Base-by-base conservation (phyloP, 2,888 invertebrate species). In the Clepsis dumicolana region DNA sequence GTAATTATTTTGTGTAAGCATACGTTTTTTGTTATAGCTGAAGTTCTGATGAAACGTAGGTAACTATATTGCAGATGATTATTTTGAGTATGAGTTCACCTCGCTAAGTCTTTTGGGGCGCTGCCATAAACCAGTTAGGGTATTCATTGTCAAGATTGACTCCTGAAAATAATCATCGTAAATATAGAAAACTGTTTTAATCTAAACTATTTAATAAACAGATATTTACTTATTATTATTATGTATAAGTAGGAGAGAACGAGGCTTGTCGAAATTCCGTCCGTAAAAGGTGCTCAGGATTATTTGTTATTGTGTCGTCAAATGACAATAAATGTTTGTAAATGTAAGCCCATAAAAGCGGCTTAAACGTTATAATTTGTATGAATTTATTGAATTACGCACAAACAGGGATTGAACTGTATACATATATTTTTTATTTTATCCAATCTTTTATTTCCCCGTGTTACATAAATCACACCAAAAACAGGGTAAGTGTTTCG, bases 401-500 rank as follows among this genome's bases (percentile, higher is more conserved):
- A 86, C 81, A 86, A 87, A 88, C 89, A 89, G 89, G 89, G 88
- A 89, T 88, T 86, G 84, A 86, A 80, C 80, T 87, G 82, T 84
- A 85, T 81, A 76, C 80, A 83, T 82, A 80, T 83, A 83, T 71
- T 78, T 78, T 82, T 85, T 82, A 83, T 79, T 80, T 79, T 78
- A 77, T 64, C 71, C 80, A 78, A 75, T 80, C 77, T 77, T 74
- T 67, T 69, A 59, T 67, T 50, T 57, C 48, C 44, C 44, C 16
- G 29, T 29, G 4, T 29, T 7, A 7, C 3, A 29, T 3, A 29
- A 29, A 4, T 29, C 29, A 7, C 29, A 29, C 29, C 38, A 12
- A 41, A 16, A n/a, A n/a, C n/a, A n/a, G n/a, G n/a, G n/a, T n/a
- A n/a, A n/a, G n/a, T n/a, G n/a, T n/a, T n/a, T n/a, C n/a, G n/a